Conservation (phyloP, 2,797 vertebrate species). For the Columba guinea region DNA sequence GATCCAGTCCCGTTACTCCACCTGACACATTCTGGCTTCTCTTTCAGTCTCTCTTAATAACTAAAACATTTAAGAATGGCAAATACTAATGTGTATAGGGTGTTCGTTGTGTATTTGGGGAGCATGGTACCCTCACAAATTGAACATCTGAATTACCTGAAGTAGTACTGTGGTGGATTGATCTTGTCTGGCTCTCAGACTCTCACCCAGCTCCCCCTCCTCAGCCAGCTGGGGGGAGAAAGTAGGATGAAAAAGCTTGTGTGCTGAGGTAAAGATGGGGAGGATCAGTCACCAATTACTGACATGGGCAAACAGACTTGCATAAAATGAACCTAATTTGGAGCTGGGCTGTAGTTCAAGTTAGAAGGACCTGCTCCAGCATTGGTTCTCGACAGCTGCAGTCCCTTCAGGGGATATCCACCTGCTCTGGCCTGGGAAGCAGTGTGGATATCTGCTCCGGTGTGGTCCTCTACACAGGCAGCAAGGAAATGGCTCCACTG, state of each 20-base stretch:
- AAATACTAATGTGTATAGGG: background rate
- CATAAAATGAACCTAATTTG: background rate
- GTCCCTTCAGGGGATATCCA: background rate
- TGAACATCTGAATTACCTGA: background rate
- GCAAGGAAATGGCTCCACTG: background rate
- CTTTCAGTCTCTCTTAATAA: background rate
- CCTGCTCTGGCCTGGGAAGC: background rate
- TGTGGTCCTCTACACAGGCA: background rate
- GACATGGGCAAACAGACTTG: fast-evolving
- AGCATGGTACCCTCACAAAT: background rate
- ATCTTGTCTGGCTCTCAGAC: background rate
- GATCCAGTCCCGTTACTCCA: background rate
- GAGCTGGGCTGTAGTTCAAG: background rate
- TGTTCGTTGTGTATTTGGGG: background rate
- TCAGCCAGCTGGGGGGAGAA: background rate
- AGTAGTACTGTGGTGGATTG: background rate
- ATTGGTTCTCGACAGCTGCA: background rate
- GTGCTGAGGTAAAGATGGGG: background rate
- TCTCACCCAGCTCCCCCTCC: background rate
- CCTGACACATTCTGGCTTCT: background rate
- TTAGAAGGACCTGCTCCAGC: background rate
- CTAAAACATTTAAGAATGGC: background rate
- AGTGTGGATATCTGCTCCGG: background rate
- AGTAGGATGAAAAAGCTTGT: background rate
- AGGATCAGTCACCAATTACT: background rate